Conservation (phyloP, 2,113 vertebrate genomes). For the Callipepla californica region DNA sequence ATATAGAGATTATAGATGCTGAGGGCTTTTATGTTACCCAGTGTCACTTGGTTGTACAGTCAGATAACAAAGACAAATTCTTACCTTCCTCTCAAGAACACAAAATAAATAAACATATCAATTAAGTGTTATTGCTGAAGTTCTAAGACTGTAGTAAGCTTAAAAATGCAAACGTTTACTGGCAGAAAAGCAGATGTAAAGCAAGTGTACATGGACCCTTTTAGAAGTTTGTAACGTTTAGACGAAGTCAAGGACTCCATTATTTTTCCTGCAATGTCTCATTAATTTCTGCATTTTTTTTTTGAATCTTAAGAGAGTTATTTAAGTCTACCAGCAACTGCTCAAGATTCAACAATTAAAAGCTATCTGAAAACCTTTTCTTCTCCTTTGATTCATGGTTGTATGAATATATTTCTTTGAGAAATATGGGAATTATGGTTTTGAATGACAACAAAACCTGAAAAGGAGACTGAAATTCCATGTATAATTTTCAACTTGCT, state of each 20-base stretch:
- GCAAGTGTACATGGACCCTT: not conserved
- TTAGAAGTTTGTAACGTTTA: not conserved
- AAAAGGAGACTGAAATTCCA: not conserved
- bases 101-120: not conserved
- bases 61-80: not conserved
- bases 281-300: not conserved
- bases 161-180: conserved; percentile 35
- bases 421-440: not conserved
- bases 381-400: not conserved
- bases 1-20: not conserved
- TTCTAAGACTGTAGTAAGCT: not conserved
- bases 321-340: not conserved
- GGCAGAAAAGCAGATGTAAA: not conserved
- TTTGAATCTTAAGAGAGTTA: not conserved
- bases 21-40: not conserved
- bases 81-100: not conserved
- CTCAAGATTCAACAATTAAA: not conserved
- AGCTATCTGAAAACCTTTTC: not conserved
- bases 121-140: conserved; percentile 30
- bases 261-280: not conserved
- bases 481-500: not conserved
- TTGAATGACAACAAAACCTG: not conserved
- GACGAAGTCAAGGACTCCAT: not conserved
- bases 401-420: not conserved
- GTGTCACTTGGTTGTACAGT: not conserved